Conservation (phyloP, 1,140 invertebrate genomes). For the Solenopsis invicta region DNA sequence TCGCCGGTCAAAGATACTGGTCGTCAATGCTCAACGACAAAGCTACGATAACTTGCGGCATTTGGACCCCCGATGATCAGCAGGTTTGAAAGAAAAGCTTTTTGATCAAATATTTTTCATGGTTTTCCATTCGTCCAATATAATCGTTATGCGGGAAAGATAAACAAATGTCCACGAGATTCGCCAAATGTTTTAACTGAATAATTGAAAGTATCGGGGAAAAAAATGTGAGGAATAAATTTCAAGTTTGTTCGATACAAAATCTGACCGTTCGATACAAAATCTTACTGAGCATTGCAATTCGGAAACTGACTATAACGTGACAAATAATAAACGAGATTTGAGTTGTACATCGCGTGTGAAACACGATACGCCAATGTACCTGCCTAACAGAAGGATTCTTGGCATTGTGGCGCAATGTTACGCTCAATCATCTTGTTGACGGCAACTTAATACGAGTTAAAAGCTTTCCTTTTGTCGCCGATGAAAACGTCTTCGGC, state of each 20-base stretch:
- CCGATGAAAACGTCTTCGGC: background rate
- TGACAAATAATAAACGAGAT: constrained; percentile 14
- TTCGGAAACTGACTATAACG: background rate
- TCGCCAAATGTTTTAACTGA: background rate
- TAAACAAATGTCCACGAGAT: background rate
- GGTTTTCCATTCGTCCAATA: background rate
- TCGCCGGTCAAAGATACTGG: constrained; percentile 99
- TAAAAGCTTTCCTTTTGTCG: constrained; percentile 33
- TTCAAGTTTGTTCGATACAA: background rate
- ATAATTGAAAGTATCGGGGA: background rate
- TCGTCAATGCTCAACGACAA: constrained; percentile 98
- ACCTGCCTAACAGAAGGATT: constrained; percentile 14
- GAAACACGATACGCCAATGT: constrained; percentile 44
- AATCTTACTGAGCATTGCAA: background rate
- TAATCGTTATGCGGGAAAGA: background rate
- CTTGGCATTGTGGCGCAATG: constrained; percentile 16
- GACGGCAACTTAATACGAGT: constrained; percentile 9
- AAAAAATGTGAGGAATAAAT: background rate
- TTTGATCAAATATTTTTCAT: background rate
- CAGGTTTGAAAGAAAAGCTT: constrained; percentile 88
- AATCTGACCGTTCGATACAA: background rate
- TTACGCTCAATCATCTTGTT: constrained; percentile 56
- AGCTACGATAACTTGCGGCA: constrained; percentile 97
- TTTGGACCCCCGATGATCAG: constrained; percentile 99
- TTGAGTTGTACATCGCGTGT: background rate